Evolutionary conservation across 1,140 invertebrate genomes (phyloP).

Genomic region (Tetragnatha versicolor): DNA sequence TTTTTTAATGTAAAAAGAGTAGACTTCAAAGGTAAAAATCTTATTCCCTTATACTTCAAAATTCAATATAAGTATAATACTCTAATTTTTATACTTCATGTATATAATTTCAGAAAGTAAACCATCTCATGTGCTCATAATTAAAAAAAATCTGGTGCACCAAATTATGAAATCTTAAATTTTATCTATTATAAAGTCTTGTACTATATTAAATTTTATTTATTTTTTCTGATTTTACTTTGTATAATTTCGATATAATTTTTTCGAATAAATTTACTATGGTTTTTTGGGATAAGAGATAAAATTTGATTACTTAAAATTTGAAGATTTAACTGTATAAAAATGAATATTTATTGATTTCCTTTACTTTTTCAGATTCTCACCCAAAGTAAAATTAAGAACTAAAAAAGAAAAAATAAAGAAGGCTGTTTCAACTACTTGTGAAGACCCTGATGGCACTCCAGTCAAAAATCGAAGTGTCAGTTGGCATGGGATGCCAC

Average conservation of each 20-base stretch:
- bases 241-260: background rate
- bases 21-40: background rate
- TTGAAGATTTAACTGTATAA: too few relatives aligned
- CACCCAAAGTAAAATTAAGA: constrained; percentile 32
- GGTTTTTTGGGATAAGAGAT: too few relatives aligned
- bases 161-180: too few relatives aligned
- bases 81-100: too few relatives aligned
- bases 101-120: too few relatives aligned
- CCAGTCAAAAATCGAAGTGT: constrained; percentile 51
- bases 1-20: background rate
- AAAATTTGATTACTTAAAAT: too few relatives aligned
- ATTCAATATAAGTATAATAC: too few relatives aligned
- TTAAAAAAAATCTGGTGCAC: too few relatives aligned
- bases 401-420: constrained; percentile 43
- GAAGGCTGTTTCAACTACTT: constrained; percentile 43
- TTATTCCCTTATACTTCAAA: background rate
- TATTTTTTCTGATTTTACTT: background rate
- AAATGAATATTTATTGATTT: too few relatives aligned
- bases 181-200: too few relatives aligned
- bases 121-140: too few relatives aligned
- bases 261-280: too few relatives aligned
- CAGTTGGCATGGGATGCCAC: constrained; percentile 54
- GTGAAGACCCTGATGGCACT: constrained; percentile 1
- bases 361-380: constrained; percentile 10
- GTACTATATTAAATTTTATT: background rate